Percentiles rank a stretch among this genome's conserved stretches.
phyloP scores from a whole-genome alignment of 2,113 vertebrate species.

The Azemiops feae region DNA sequence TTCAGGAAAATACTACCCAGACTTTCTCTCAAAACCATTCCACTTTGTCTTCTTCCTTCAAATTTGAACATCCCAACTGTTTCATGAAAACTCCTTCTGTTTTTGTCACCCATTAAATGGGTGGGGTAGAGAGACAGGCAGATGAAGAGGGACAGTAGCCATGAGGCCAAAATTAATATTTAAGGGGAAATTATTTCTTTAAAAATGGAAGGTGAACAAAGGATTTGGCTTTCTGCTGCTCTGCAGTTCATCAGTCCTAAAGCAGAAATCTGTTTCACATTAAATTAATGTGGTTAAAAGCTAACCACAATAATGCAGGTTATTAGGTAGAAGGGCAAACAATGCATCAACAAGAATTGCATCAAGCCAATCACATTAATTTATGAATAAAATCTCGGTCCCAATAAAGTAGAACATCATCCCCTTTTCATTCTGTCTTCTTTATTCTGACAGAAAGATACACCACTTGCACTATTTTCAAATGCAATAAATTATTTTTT shows the following conservation, averaged over 20 bases:
- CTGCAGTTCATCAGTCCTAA: conserved; percentile 24
- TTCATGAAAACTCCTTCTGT: conserved; percentile 13
- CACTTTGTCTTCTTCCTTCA: neutral
- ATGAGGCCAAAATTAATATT: neutral
- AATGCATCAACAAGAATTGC: conserved; percentile 30
- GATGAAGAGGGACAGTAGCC: neutral
- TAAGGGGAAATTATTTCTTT: conserved; percentile 17
- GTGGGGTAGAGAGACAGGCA: neutral
- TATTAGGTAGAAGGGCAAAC: conserved; percentile 27
- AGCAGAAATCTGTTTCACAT: conserved; percentile 15
- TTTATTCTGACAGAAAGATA: conserved; percentile 37
- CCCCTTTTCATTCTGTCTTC: neutral
- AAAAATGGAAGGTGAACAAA: conserved; percentile 8
- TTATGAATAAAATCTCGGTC: conserved; percentile 34
- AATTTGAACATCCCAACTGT: conserved; percentile 30
- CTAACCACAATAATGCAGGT: neutral
- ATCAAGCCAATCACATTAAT: conserved; percentile 32
- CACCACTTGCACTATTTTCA: conserved; percentile 39
- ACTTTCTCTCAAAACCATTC: conserved; percentile 22
- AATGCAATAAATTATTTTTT: conserved; percentile 60
- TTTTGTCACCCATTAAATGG: conserved; percentile 16
- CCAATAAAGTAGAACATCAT: conserved; percentile 52
- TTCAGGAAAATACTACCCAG: neutral
- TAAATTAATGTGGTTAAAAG: conserved; percentile 1
- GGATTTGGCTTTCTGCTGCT: neutral